These are phyloP conservation scores for Plagodis pulveraria DNA, from an alignment of 2,888 invertebrate genomes.

Conservation along the genomic window DNA sequence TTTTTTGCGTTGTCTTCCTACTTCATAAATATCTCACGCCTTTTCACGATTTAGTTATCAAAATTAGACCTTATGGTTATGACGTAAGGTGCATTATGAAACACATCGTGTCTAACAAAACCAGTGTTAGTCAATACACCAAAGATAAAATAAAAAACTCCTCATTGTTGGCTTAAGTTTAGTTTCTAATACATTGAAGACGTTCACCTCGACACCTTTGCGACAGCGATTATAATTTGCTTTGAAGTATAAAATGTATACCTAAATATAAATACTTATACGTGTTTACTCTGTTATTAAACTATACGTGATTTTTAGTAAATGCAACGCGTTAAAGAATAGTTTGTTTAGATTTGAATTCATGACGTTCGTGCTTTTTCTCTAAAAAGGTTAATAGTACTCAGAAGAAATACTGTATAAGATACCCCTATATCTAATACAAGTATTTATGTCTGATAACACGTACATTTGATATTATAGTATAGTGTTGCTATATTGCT, in stretches of 20 bases:
- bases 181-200: constrained; percentile 27
- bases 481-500: no score
- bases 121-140: constrained; percentile 35
- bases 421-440: no score
- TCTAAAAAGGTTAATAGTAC: no score
- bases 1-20: constrained; percentile 26
- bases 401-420: no score
- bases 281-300: no score
- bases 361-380: no score
- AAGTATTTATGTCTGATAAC: no score
- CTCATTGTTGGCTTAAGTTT: constrained; percentile 53
- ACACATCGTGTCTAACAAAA: constrained; percentile 14
- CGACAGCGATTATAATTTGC: constrained; percentile 9
- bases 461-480: no score
- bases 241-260: not conserved
- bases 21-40: constrained; percentile 30
- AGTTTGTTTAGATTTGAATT: no score
- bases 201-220: constrained; percentile 43
- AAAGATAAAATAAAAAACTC: constrained; percentile 43
- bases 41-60: constrained; percentile 23
- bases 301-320: no score
- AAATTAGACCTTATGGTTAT: constrained; percentile 24
- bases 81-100: constrained; percentile 12
- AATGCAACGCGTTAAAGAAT: no score
- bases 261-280: no score